Conservation (phyloP, 2,888 invertebrate species). For the Arge pagana region DNA sequence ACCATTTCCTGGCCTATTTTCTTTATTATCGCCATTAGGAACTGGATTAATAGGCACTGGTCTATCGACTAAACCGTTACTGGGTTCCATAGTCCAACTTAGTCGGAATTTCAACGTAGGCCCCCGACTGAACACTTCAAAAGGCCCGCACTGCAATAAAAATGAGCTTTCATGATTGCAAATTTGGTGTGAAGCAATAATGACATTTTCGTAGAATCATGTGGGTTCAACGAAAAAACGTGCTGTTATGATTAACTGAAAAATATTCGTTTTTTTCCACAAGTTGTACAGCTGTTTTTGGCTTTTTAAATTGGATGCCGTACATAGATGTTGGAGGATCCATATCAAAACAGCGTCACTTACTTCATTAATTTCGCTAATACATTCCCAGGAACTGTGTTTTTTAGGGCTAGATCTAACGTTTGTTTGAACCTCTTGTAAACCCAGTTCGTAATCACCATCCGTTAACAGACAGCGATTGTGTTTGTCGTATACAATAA, state of each 20-base stretch:
- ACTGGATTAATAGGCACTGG: constrained; percentile 61
- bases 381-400: constrained; percentile 73
- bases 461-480: constrained; percentile 84
- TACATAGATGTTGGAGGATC: constrained; percentile 47
- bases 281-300: constrained; percentile 57
- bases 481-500: constrained; percentile 89
- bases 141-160: constrained; percentile 63
- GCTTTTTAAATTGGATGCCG: constrained; percentile 61
- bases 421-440: constrained; percentile 71
- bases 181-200: too few species aligned
- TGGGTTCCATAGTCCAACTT: constrained; percentile 79
- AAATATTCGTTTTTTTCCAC: background rate
- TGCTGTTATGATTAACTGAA: background rate
- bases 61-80: constrained; percentile 69
- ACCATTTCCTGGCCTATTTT: constrained; percentile 57
- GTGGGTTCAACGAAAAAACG: constrained; percentile 34
- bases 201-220: too few species aligned
- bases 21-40: constrained; percentile 56
- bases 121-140: constrained; percentile 78
- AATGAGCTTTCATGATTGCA: too few species aligned
- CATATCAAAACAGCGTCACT: constrained; percentile 17
- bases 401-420: constrained; percentile 66
- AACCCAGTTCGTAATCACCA: constrained; percentile 87
- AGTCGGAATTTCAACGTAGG: constrained; percentile 85
- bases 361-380: constrained; percentile 62